These are phyloP conservation scores for Caenorhabditis elegans DNA, from an alignment of 1,140 invertebrate species.

Conservation along the genomic window WBcel235 BX284604.4:5397001-5397500, in stretches of 20 bases:
- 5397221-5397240: not conserved
- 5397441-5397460: slow-evolving; percentile 20
- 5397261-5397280: slow-evolving; percentile 12
- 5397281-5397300: slow-evolving; percentile 34
- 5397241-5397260: not conserved
- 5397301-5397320: slow-evolving; percentile 34
- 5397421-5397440: not conserved
- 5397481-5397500: slow-evolving; percentile 3
- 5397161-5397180: slow-evolving; percentile 2
- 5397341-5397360: too few relatives aligned
- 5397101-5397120: slow-evolving; percentile 14
- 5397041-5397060: too few relatives aligned
- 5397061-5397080: not conserved
- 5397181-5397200: slow-evolving; percentile 15
- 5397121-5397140: not conserved
- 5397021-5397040: too few relatives aligned
- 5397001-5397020: too few relatives aligned
- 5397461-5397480: slow-evolving; percentile 27
- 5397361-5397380: too few relatives aligned
- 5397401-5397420: too few relatives aligned
- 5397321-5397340: slow-evolving; percentile 21
- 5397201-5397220: slow-evolving; percentile 6
- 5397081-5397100: not conserved
- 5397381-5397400: too few relatives aligned
- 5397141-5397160: slow-evolving; percentile 13